Conservation (phyloP, 1,140 invertebrate species). For the Rhagoletis pomonella region DNA sequence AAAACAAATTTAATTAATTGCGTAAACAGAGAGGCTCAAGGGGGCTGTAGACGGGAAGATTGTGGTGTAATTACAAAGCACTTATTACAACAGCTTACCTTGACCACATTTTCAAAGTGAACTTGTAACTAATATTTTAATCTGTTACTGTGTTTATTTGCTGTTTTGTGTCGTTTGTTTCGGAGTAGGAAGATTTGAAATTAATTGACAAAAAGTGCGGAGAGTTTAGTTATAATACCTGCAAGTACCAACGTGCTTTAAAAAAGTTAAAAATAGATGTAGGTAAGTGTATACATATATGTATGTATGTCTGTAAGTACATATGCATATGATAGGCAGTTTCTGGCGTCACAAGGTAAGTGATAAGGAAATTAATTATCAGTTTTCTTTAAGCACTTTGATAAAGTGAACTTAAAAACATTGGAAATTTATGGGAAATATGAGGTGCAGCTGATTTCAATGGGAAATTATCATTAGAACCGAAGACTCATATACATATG, state of each 20-base stretch:
- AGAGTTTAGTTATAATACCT: background rate
- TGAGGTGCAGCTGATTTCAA: background rate
- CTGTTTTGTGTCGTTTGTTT: background rate
- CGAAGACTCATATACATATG: too few species aligned
- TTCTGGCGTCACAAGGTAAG: background rate
- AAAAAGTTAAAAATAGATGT: too few species aligned
- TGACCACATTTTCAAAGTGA: constrained; percentile 33
- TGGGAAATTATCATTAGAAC: too few species aligned
- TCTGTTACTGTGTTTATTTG: background rate
- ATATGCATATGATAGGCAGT: background rate
- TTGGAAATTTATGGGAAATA: background rate
- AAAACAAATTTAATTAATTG: constrained; percentile 29
- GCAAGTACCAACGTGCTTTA: background rate
- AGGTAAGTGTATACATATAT: too few species aligned
- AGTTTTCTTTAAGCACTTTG: background rate
- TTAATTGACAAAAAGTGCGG: background rate
- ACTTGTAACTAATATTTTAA: constrained; percentile 26
- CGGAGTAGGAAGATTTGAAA: background rate
- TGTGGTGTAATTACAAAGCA: background rate
- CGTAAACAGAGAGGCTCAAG: background rate
- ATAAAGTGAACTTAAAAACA: background rate
- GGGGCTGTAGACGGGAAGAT: background rate
- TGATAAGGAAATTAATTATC: background rate
- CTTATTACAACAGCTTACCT: constrained; percentile 31
- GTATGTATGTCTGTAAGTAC: background rate